Evolutionary conservation across 2,113 vertebrate species (phyloP).

Genomic region (Macquaria ambigua): DNA sequence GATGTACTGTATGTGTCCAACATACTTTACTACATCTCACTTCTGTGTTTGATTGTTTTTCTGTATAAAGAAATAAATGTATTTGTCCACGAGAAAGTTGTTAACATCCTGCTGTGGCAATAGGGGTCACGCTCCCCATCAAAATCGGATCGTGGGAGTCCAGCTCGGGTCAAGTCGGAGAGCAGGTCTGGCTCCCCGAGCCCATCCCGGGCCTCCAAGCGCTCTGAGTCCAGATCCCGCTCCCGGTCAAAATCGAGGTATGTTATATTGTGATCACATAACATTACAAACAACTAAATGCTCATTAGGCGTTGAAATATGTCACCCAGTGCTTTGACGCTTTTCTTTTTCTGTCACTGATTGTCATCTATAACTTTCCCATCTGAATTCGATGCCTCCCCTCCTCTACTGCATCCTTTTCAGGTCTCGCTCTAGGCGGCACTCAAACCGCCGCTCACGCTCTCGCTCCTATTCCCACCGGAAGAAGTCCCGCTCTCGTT

Average conservation of each 20-base stretch:
- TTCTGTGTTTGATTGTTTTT: conserved; percentile 42
- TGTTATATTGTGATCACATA: conserved; percentile 15
- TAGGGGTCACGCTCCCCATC: conserved; percentile 94
- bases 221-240: conserved; percentile 90
- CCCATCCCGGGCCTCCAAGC: conserved; percentile 91
- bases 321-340: not conserved
- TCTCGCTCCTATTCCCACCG: conserved; percentile 90
- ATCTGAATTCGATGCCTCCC: not conserved
- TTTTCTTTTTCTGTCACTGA: not conserved
- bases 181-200: conserved; percentile 93
- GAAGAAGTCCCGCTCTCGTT: conserved; percentile 91
- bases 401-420: not conserved
- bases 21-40: conserved; percentile 36
- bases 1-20: conserved; percentile 55
- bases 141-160: conserved; percentile 93
- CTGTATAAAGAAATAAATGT: conserved; percentile 36
- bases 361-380: not conserved
- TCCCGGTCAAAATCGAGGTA: conserved; percentile 96
- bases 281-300: not conserved
- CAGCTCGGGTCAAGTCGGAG: conserved; percentile 91
- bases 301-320: not conserved
- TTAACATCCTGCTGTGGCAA: conserved; percentile 84
- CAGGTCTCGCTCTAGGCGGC: conserved; percentile 91
- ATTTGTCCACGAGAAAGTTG: conserved; percentile 38
- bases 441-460: conserved; percentile 89